Percentiles rank a stretch among this genome's conserved stretches.
Evolutionary conservation across 2,888 invertebrate genomes (phyloP).

Genomic region (Syrphus vitripennis): DNA sequence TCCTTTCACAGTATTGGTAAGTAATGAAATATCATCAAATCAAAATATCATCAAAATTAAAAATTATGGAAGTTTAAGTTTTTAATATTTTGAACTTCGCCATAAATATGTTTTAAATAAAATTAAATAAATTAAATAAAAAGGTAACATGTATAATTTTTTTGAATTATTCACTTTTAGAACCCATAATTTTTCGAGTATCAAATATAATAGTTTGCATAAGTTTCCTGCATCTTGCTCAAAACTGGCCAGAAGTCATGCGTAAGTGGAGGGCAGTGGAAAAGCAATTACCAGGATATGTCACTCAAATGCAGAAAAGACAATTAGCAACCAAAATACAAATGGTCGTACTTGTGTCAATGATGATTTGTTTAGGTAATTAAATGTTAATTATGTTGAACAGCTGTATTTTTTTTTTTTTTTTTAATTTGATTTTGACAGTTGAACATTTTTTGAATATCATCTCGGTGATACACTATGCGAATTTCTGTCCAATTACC

Average conservation of each 20-base stretch:
- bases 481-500: slow-evolving; percentile 76
- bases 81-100: too few species aligned
- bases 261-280: slow-evolving; percentile 82
- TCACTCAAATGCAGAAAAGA: slow-evolving; percentile 76
- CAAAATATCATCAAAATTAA: too few species aligned
- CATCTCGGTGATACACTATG: slow-evolving; percentile 75
- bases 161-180: slow-evolving; percentile 66
- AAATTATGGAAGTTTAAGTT: too few species aligned
- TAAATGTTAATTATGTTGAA: not conserved
- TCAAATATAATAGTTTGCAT: slow-evolving; percentile 75
- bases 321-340: slow-evolving; percentile 80
- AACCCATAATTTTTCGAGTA: slow-evolving; percentile 78
- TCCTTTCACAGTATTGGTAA: slow-evolving; percentile 78
- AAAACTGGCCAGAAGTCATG: slow-evolving; percentile 82
- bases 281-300: slow-evolving; percentile 78
- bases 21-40: slow-evolving; percentile 24
- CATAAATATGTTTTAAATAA: too few species aligned
- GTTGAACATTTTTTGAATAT: slow-evolving; percentile 79
- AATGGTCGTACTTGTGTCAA: slow-evolving; percentile 80
- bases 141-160: too few species aligned
- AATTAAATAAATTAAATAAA: not conserved
- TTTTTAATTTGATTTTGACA: slow-evolving; percentile 64
- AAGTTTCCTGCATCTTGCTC: slow-evolving; percentile 81
- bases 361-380: slow-evolving; percentile 81
- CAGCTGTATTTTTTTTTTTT: not conserved